Evolutionary conservation across 2,797 vertebrate genomes (phyloP).

Genomic region (Corythornis leucogaster): DNA sequence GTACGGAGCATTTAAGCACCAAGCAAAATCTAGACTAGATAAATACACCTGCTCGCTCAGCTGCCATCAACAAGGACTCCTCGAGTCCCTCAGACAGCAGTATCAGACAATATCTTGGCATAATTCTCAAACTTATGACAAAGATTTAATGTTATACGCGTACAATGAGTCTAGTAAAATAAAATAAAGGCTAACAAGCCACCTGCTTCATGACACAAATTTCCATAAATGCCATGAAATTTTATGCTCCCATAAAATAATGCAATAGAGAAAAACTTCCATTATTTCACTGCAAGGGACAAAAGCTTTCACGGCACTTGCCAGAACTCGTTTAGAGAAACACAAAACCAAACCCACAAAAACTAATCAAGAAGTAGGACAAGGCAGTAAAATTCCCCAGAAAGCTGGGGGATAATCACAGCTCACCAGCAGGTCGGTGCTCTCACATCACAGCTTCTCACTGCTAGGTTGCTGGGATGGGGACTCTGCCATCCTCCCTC

Average conservation of each 20-base stretch:
- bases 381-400: neutral
- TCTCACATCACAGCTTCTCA: neutral
- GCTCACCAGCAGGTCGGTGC: neutral
- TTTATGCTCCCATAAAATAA: slow-evolving; percentile 65
- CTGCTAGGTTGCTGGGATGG: neutral
- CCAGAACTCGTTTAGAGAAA: neutral
- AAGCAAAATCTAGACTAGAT: neutral
- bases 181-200: slow-evolving; percentile 74
- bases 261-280: neutral
- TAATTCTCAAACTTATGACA: slow-evolving; percentile 64
- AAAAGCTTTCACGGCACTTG: neutral
- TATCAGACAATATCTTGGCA: slow-evolving; percentile 26
- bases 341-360: neutral
- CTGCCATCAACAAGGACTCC: neutral
- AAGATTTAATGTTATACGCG: slow-evolving; percentile 57
- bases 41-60: neutral
- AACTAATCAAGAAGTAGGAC: neutral
- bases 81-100: neutral
- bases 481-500: neutral
- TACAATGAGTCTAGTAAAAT: slow-evolving; percentile 65
- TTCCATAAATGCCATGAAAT: slow-evolving; percentile 68
- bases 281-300: slow-evolving; percentile 33
- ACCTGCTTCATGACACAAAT: slow-evolving; percentile 65
- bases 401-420: neutral
- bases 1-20: neutral